Evolutionary conservation across 2,797 vertebrate species (phyloP).

Genomic region (Peromyscus eremicus): DNA sequence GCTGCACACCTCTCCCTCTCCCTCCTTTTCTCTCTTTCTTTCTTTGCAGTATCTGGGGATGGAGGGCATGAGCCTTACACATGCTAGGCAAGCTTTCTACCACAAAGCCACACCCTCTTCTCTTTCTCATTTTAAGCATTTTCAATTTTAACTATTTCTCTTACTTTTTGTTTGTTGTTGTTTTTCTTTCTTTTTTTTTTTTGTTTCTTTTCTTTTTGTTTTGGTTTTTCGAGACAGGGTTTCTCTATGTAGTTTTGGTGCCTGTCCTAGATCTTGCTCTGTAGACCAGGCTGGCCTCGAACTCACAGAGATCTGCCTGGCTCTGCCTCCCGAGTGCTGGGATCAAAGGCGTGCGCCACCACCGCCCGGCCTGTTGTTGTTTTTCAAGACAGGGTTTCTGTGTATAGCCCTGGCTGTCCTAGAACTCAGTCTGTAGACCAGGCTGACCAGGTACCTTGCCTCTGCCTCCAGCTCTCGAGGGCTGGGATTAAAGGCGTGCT

Average conservation of each 20-base stretch:
- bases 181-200: not conserved
- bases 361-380: not conserved
- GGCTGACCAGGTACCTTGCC: too few relatives aligned
- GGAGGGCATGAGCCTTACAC: too few relatives aligned
- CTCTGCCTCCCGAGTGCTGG: too few relatives aligned
- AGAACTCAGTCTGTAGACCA: not conserved
- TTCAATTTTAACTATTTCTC: not conserved
- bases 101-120: not conserved
- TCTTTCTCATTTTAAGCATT: not conserved
- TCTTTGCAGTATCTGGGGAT: not conserved
- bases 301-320: too few relatives aligned
- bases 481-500: not conserved
- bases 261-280: too few relatives aligned
- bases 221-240: too few relatives aligned
- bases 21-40: not conserved
- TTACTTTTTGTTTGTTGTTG: not conserved
- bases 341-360: not conserved
- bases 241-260: too few relatives aligned
- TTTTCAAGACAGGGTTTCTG: not conserved
- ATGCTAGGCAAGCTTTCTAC: not conserved
- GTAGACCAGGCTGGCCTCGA: too few relatives aligned
- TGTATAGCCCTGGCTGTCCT: not conserved
- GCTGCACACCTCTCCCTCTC: not conserved
- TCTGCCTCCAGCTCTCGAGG: too few relatives aligned
- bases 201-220: not conserved